Base-by-base conservation (phyloP, 1,140 invertebrate species). In the Hyles euphorbiae region DNA sequence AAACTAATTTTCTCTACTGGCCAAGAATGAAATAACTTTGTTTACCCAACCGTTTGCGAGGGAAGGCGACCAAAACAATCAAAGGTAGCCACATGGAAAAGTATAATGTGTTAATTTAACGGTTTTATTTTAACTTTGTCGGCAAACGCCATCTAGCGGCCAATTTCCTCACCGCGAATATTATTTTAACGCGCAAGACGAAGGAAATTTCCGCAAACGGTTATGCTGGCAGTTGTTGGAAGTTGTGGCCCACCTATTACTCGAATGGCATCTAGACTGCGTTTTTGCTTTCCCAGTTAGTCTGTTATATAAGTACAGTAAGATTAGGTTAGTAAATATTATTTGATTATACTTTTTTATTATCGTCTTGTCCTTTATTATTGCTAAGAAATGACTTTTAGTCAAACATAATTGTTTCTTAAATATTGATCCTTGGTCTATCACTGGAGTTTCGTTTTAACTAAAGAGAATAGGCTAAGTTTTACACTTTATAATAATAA, bases 101-200 rank as follows among this genome's bases (percentile, higher is more conserved):
- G 53, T 59, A 60, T 74, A 76, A 76, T 67, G 69, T 64, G 50
- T 61, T 55, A 70, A 78, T 68, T 70, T 78, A 74, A 77, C 68
- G 67, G 67, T 65, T 68, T 71, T 76, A 78, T 70, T 76, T 73
- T 61, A 83, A 81, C 71, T 81, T 76, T 65, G 68, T 65, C 34
- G 44, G 53, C 56, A 51, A 65, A 57, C 76, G 69, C 76, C 76
- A 83, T 78, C 76, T 80, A 61, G 70, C 65, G 79, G 79, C 69
- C 73, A 72, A 79, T 78, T 76, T 72, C 68, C 63, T 65, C 74
- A 78, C 64, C 71, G 59, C 34, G 63, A 67, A 72, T 74, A 79
- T 82, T 81, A 81, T 78, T 81, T 83, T 83, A 85, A 83, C 77
- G 74, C 72, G 65, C 74, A 75, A 76, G 65, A 76, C 67, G 65